Evolutionary conservation across 1,140 invertebrate species (phyloP).

Genomic region (Idris sp.): DNA sequence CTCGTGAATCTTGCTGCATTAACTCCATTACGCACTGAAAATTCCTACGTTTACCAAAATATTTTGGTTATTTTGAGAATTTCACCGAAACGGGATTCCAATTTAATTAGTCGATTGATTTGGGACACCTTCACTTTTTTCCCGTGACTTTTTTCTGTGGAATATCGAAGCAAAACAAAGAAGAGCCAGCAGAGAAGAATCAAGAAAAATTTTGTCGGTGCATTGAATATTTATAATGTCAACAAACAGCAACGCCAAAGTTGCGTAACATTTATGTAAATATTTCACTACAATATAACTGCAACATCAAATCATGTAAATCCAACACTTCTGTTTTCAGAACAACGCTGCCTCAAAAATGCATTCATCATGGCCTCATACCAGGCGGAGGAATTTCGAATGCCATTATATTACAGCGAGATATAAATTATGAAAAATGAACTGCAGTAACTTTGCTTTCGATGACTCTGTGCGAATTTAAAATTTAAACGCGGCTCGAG

Average conservation of each 20-base stretch:
- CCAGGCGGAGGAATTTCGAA: constrained; percentile 10
- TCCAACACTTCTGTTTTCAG: constrained; percentile 31
- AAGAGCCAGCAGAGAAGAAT: constrained; percentile 1
- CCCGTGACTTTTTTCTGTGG: too few species aligned
- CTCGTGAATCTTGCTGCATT: constrained; percentile 18
- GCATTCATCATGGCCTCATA: constrained; percentile 33
- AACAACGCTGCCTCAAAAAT: constrained; percentile 31
- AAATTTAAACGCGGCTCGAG: constrained; percentile 34
- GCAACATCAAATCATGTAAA: constrained; percentile 41
- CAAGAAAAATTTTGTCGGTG: too few species aligned
- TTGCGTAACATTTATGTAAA: constrained; percentile 55
- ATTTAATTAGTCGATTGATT: too few species aligned
- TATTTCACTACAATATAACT: constrained; percentile 28
- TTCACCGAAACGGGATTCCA: too few species aligned
- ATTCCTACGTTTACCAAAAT: background rate
- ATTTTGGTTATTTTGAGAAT: constrained; percentile 7
- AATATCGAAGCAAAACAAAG: constrained; percentile 7
- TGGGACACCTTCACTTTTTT: too few species aligned
- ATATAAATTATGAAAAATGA: constrained; percentile 57
- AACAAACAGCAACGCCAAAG: constrained; percentile 34
- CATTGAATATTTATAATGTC: constrained; percentile 49
- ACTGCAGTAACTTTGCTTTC: constrained; percentile 32
- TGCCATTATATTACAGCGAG: constrained; percentile 19
- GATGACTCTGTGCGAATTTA: constrained; percentile 29
- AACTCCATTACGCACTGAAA: constrained; percentile 29